A percentile compares a stretch with the other conserved stretches of the same genome.
Conservation (phyloP, 1,140 invertebrate species). For the Nasonia longicornis region DNA sequence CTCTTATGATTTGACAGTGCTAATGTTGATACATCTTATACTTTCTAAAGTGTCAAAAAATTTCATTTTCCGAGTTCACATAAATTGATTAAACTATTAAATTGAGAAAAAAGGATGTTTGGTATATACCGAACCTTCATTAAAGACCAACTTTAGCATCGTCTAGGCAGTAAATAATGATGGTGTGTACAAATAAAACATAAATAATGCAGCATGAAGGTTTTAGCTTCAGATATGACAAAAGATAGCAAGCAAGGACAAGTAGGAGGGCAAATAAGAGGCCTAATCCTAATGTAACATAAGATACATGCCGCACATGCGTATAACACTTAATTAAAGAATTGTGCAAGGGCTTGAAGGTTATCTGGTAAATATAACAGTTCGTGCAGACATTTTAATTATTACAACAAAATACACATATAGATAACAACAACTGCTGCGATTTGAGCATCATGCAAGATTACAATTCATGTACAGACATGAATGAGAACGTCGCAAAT, state of each 20-base stretch:
- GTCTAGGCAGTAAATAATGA: background rate
- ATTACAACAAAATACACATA: slow-evolving; percentile 17
- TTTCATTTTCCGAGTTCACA: background rate
- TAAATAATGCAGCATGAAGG: background rate
- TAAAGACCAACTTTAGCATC: background rate
- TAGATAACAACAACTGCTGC: slow-evolving; percentile 4
- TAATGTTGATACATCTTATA: background rate
- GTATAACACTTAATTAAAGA: slow-evolving; percentile 16
- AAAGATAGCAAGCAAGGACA: slow-evolving; percentile 4
- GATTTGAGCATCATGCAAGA: slow-evolving; percentile 51
- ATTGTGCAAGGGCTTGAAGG: background rate
- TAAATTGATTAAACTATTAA: background rate
- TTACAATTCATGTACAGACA: slow-evolving; percentile 27
- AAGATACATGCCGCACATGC: slow-evolving; percentile 1
- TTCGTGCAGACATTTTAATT: background rate
- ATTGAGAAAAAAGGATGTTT: background rate
- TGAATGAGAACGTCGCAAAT: background rate
- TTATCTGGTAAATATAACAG: background rate
- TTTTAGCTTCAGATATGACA: background rate
- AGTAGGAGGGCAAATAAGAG: background rate
- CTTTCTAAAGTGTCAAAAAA: background rate
- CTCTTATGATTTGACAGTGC: background rate
- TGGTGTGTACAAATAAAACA: background rate
- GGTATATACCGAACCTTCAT: too few species aligned
- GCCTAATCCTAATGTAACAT: too few species aligned